Percentiles rank a stretch among this genome's conserved stretches.
These are phyloP conservation scores for Apotomis betuletana DNA, from an alignment of 2,888 invertebrate genomes.

Conservation along the genomic window DNA sequence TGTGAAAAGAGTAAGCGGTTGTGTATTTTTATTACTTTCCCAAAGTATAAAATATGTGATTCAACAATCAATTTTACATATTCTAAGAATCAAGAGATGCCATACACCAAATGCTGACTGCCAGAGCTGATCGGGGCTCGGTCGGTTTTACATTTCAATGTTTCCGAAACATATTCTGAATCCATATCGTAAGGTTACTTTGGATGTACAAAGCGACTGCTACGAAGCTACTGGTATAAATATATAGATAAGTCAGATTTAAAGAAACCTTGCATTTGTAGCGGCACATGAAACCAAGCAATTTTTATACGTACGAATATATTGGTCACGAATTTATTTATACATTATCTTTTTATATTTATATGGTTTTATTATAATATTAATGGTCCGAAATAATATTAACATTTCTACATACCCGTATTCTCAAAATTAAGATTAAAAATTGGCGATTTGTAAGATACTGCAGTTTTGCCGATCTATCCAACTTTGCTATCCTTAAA, in stretches of 20 bases:
- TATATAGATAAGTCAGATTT: not conserved
- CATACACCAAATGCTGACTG: not conserved
- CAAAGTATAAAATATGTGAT: no score
- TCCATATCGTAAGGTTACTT: slow-evolving; percentile 61
- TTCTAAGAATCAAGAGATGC: not conserved
- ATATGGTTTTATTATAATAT: no score
- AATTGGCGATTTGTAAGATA: no score
- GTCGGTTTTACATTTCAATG: slow-evolving; percentile 50
- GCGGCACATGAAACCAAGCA: not conserved
- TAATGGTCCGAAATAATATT: no score
- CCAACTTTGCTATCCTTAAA: no score
- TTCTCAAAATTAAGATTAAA: no score
- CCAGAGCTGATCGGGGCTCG: slow-evolving; percentile 13
- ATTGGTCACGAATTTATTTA: not conserved
- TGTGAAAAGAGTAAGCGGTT: no score
- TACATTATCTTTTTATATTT: not conserved
- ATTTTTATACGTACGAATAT: not conserved
- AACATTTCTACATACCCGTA: no score
- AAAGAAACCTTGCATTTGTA: slow-evolving; percentile 2
- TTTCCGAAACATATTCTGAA: slow-evolving; percentile 65
- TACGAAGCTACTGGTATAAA: not conserved
- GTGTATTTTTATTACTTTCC: no score
- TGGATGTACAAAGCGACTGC: slow-evolving; percentile 34
- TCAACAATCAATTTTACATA: not conserved
- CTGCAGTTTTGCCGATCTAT: no score